A percentile compares a stretch with the other conserved stretches of the same genome.
phyloP scores from a whole-genome alignment of 2,797 vertebrate genomes.

The Acropternis orthonyx region DNA sequence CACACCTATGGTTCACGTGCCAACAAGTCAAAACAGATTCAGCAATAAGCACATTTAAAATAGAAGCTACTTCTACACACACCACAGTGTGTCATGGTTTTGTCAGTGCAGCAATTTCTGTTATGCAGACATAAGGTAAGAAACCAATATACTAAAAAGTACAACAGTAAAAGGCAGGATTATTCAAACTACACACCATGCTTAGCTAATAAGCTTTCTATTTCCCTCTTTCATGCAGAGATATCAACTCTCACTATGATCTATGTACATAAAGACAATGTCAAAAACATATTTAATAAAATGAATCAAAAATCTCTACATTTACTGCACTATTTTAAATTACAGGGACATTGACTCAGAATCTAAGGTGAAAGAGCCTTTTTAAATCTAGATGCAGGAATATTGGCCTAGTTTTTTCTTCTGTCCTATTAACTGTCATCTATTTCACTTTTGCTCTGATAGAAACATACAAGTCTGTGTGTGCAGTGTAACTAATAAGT shows the following conservation, averaged over 20 bases:
- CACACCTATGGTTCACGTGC: background rate
- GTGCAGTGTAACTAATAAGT: background rate
- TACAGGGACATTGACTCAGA: background rate
- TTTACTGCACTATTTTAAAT: background rate
- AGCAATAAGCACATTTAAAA: background rate
- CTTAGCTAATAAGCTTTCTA: background rate
- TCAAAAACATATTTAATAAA: background rate
- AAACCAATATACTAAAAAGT: background rate
- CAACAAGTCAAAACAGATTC: background rate
- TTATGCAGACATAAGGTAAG: background rate
- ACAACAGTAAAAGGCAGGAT: background rate
- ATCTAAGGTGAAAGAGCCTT: background rate
- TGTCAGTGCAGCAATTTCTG: background rate
- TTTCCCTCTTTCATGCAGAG: background rate
- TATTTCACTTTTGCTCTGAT: background rate
- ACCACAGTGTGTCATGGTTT: background rate
- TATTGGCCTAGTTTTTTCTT: background rate
- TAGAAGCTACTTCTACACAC: background rate
- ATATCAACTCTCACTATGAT: background rate
- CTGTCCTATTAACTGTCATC: background rate
- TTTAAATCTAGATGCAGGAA: background rate
- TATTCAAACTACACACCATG: background rate
- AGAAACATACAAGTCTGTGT: background rate
- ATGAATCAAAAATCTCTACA: background rate
- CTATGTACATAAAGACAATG: background rate